Evolutionary conservation across 1,140 invertebrate species (phyloP).

Genomic region (Megalopta genalis): DNA sequence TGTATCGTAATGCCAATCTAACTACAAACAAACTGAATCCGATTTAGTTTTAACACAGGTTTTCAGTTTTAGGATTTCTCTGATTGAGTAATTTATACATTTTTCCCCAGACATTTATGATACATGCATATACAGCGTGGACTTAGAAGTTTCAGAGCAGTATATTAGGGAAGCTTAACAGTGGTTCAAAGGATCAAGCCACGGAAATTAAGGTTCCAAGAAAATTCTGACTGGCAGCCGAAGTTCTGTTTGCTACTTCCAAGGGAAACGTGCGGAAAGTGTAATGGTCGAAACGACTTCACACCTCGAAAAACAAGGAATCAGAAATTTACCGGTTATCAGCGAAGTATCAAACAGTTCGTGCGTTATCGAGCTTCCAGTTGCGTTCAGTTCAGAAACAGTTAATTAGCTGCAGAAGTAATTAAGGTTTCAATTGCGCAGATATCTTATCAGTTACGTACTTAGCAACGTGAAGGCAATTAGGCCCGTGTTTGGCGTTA

Average conservation of each 20-base stretch:
- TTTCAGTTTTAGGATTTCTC: too few relatives aligned
- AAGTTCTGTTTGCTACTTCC: not conserved
- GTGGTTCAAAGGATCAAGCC: not conserved
- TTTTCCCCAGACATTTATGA: not conserved
- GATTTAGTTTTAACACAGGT: too few relatives aligned
- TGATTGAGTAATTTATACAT: too few relatives aligned
- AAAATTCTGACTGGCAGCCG: not conserved
- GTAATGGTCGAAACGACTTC: not conserved
- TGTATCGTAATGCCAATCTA: too few relatives aligned
- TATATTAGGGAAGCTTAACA: not conserved
- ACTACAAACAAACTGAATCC: too few relatives aligned
- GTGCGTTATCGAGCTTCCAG: not conserved
- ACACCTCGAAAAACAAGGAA: not conserved
- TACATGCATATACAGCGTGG: not conserved
- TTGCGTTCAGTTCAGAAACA: not conserved
- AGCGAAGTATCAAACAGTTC: not conserved
- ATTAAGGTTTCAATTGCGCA: not conserved
- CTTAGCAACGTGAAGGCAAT: not conserved
- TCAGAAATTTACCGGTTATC: not conserved
- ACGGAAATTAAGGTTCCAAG: not conserved
- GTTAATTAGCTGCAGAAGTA: not conserved
- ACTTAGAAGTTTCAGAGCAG: not conserved
- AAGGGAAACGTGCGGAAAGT: not conserved
- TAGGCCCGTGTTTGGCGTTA: not conserved
- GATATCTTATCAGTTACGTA: conserved; percentile 2